Conservation (phyloP, 2,797 vertebrate genomes). For the Vipera latastei region DNA sequence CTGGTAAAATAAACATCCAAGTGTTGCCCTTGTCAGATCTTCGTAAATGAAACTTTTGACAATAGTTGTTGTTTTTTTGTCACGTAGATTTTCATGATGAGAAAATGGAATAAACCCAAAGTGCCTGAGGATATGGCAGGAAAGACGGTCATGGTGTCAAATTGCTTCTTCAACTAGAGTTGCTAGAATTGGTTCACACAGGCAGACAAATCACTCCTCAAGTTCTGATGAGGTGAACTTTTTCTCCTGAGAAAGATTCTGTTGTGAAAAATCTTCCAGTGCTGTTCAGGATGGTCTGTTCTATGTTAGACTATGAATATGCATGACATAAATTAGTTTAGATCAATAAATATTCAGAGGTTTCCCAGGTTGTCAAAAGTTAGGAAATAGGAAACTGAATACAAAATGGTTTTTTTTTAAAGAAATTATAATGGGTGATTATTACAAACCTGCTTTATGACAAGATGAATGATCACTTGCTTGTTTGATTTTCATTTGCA, state of each 20-base stretch:
- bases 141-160: background rate
- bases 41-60: background rate
- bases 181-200: constrained; percentile 23
- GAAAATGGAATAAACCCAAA: constrained; percentile 26
- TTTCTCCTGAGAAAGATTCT: background rate
- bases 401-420: too few relatives aligned
- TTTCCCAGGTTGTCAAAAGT: too few relatives aligned
- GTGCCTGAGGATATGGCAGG: background rate
- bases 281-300: background rate
- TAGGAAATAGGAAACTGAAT: too few relatives aligned
- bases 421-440: too few relatives aligned
- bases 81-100: constrained; percentile 6
- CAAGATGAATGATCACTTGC: too few relatives aligned
- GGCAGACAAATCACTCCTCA: constrained; percentile 34
- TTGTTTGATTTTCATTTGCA: too few relatives aligned
- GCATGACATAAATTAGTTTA: too few relatives aligned
- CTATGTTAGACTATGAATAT: background rate
- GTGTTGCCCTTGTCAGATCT: background rate
- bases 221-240: background rate
- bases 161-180: background rate
- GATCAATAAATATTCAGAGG: too few relatives aligned
- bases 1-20: constrained; percentile 28
- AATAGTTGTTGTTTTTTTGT: constrained; percentile 1
- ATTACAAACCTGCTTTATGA: too few relatives aligned
- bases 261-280: background rate